Conservation (phyloP, 2,888 invertebrate species). For the Plemyria rubiginata region DNA sequence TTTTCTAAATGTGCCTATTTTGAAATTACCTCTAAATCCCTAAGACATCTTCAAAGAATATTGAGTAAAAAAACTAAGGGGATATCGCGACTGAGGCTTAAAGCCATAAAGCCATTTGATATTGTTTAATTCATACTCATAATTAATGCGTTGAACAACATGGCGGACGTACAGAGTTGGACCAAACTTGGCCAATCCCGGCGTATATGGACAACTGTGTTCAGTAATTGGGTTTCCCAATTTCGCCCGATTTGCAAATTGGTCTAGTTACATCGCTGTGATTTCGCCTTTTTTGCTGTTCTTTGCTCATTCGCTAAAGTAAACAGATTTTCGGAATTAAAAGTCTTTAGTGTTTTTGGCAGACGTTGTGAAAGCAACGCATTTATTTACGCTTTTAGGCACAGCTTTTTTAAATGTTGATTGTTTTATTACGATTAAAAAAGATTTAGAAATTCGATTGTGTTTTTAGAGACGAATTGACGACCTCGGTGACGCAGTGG, state of each 20-base stretch:
- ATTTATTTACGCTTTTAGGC: not conserved
- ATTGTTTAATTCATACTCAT: no score
- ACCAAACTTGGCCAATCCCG: constrained; percentile 16
- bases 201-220: constrained; percentile 35
- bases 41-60: no score
- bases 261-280: constrained; percentile 37
- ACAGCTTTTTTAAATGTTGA: no score
- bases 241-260: constrained; percentile 44
- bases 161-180: constrained; percentile 6
- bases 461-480: no score
- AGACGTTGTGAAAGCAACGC: not conserved
- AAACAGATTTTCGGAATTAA: constrained; percentile 30
- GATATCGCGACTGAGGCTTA: no score
- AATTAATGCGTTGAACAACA: not conserved
- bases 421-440: no score
- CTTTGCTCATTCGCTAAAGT: constrained; percentile 25
- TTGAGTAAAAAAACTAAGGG: no score
- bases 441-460: no score
- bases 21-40: no score
- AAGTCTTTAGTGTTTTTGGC: constrained; percentile 19
- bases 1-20: no score
- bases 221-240: constrained; percentile 41
- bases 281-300: constrained; percentile 35
- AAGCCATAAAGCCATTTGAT: no score
- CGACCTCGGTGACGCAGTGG: no score